Evolutionary conservation across 2,113 vertebrate species (phyloP).

Genomic region (Cryptomyrus ogoouensis): DNA sequence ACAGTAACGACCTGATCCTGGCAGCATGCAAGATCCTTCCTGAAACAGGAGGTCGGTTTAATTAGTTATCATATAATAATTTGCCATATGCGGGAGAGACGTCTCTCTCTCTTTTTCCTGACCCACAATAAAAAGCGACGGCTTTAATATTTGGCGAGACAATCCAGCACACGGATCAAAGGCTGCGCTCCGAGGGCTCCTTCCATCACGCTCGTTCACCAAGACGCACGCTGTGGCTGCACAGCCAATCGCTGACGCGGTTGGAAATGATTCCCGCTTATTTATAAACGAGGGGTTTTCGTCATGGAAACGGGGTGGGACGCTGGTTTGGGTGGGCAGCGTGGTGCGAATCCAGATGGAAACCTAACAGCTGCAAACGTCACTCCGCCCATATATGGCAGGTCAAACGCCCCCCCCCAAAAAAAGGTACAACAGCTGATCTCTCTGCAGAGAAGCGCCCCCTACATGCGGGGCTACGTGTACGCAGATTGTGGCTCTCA

Average conservation of each 20-base stretch:
- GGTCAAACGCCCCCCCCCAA: not conserved
- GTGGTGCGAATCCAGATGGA: not conserved
- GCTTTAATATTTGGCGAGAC: not conserved
- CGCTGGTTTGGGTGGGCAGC: not conserved
- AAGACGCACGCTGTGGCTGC: not conserved
- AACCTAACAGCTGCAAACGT: not conserved
- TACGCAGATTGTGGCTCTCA: slow-evolving; percentile 31
- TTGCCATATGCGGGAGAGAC: not conserved
- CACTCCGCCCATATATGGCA: not conserved
- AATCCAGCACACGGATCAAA: not conserved
- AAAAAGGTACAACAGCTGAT: not conserved
- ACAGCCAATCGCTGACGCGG: not conserved
- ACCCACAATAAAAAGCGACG: not conserved
- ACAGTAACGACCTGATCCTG: not conserved
- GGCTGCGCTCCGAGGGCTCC: not conserved
- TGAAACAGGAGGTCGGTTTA: not conserved
- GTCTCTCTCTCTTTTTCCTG: not conserved
- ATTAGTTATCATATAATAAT: not conserved
- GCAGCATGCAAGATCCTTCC: not conserved
- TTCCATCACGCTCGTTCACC: not conserved
- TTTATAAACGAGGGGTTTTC: not conserved
- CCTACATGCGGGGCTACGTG: not conserved
- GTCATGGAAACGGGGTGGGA: not conserved
- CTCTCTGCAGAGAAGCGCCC: not conserved
- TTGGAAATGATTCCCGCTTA: not conserved